A percentile compares a stretch with the other conserved stretches of the same genome.
Conservation (phyloP, 1,140 invertebrate genomes). For the Eueides isabella region DNA sequence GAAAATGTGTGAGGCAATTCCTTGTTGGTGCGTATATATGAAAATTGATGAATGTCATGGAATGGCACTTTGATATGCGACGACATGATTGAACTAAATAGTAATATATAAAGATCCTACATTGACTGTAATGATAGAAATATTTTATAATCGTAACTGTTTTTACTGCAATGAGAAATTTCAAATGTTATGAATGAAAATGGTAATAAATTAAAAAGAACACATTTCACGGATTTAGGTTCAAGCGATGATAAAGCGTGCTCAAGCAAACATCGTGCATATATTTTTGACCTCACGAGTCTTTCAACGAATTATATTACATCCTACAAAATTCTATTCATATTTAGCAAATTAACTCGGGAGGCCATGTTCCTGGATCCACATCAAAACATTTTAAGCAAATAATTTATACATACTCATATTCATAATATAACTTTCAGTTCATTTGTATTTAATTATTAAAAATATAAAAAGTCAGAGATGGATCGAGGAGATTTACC, state of each 20-base stretch:
- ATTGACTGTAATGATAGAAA: background rate
- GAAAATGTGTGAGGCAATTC: constrained; percentile 13
- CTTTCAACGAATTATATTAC: background rate
- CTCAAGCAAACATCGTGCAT: constrained; percentile 44
- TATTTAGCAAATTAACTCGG: background rate
- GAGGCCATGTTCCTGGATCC: background rate
- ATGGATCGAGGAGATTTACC: background rate
- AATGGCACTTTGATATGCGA: constrained; percentile 1
- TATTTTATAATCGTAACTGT: background rate
- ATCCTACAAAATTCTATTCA: background rate
- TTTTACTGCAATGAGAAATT: background rate
- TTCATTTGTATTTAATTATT: background rate
- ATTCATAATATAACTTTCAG: background rate
- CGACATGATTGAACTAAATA: background rate
- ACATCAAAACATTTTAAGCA: background rate
- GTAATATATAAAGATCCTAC: background rate
- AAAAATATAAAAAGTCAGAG: background rate
- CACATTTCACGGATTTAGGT: background rate
- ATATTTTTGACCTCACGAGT: constrained; percentile 21
- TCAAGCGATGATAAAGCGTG: constrained; percentile 58
- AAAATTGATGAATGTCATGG: background rate
- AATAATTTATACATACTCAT: background rate
- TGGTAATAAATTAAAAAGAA: constrained; percentile 14
- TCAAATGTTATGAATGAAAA: background rate
- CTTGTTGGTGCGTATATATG: background rate